phyloP scores from a whole-genome alignment of 2,113 vertebrate species.

The Meleagris gallopavo region DNA sequence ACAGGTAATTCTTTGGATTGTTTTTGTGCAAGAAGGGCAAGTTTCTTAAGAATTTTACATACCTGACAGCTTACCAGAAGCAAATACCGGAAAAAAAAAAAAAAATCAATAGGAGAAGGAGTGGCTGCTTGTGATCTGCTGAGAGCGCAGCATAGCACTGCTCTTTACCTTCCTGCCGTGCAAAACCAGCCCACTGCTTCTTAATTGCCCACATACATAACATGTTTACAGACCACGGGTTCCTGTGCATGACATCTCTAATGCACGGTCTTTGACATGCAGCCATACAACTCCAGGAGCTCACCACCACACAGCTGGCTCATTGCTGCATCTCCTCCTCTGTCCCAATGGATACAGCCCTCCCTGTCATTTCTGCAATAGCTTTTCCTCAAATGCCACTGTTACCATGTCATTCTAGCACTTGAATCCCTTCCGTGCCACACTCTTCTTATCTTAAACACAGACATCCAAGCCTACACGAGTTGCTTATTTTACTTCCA shows the following conservation, averaged over 20 bases:
- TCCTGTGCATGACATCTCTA: background rate
- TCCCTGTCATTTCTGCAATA: background rate
- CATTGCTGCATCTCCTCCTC: background rate
- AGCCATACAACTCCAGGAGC: background rate
- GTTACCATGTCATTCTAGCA: rapidly evolving
- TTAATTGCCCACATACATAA: background rate
- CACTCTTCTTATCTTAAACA: background rate
- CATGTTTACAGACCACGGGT: background rate
- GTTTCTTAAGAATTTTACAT: background rate
- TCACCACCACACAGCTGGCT: background rate
- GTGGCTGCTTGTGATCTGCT: background rate
- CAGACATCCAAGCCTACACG: background rate
- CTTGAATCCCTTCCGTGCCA: background rate
- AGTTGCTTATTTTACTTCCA: background rate
- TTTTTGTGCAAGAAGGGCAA: background rate
- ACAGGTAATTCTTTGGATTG: background rate
- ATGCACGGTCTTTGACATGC: background rate
- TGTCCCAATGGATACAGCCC: background rate
- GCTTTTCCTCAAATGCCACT: background rate
- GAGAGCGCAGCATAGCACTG: background rate
- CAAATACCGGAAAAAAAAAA: background rate
- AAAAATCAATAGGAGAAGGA: constrained; percentile 12
- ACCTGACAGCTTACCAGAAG: constrained; percentile 31
- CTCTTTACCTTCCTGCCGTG: background rate
- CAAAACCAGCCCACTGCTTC: background rate